These are phyloP conservation scores for Leiothrix lutea DNA, from an alignment of 2,113 vertebrate species.

Conservation along the genomic window DNA sequence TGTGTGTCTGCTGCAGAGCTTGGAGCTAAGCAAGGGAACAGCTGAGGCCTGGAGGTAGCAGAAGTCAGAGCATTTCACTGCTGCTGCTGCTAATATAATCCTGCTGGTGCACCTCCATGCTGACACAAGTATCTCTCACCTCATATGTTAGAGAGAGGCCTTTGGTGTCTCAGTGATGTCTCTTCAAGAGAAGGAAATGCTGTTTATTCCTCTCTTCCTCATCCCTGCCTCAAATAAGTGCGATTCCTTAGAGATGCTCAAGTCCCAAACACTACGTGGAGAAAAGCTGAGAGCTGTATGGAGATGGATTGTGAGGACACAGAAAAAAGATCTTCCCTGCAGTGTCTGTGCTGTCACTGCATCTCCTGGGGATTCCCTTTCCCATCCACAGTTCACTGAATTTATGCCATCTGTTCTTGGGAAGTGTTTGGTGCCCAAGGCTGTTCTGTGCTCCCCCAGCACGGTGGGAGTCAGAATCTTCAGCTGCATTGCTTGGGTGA, in stretches of 20 bases:
- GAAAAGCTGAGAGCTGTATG: background rate
- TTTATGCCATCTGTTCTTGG: background rate
- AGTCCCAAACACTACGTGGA: background rate
- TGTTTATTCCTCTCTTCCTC: background rate
- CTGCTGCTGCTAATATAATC: background rate
- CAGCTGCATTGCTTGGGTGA: background rate
- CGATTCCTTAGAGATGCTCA: background rate
- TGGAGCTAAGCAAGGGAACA: background rate
- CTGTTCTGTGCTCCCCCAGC: background rate
- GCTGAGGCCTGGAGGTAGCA: background rate
- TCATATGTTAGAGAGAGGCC: background rate
- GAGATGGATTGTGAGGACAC: background rate
- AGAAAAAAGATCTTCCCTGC: background rate
- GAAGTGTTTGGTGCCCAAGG: background rate
- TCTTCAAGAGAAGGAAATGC: background rate
- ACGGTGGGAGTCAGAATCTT: background rate
- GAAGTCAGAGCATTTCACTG: background rate
- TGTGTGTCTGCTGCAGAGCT: background rate
- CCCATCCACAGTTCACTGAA: background rate
- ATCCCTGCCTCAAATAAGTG: background rate
- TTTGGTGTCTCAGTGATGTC: background rate
- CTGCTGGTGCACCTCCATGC: background rate
- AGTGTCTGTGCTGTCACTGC: background rate
- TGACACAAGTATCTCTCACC: background rate
- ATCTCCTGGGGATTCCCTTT: background rate